phyloP scores from a whole-genome alignment of 2,888 invertebrate species.

The Microctonus hyperodae region DNA sequence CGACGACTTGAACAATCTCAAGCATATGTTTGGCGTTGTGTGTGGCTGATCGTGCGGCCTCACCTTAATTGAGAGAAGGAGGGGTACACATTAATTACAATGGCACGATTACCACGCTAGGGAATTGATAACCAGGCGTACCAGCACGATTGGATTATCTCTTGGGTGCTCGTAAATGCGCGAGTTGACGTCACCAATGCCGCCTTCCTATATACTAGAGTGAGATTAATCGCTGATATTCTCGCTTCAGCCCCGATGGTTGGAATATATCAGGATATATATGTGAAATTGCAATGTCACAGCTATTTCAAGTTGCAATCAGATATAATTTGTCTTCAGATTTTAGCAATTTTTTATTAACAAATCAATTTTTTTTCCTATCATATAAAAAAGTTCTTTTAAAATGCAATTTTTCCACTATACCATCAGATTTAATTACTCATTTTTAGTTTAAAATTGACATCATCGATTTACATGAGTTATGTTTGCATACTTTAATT shows the following conservation, averaged over 20 bases:
- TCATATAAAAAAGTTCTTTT: too few relatives aligned
- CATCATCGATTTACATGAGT: too few relatives aligned
- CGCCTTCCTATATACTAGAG: conserved; percentile 4
- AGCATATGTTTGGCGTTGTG: not conserved
- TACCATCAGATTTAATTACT: too few relatives aligned
- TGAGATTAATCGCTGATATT: conserved; percentile 19
- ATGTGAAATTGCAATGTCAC: conserved; percentile 13
- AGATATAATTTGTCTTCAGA: not conserved
- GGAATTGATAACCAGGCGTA: conserved; percentile 47
- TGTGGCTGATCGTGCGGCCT: conserved; percentile 4
- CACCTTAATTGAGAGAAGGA: conserved; percentile 47
- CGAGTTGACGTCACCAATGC: conserved; percentile 13
- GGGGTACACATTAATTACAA: conserved; percentile 50
- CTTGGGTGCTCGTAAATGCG: conserved; percentile 9
- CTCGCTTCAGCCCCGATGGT: conserved; percentile 10
- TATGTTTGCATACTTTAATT: too few relatives aligned
- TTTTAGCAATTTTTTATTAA: not conserved
- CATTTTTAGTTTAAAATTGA: too few relatives aligned
- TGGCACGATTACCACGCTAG: conserved; percentile 48
- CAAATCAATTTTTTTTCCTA: not conserved
- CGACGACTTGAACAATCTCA: not conserved
- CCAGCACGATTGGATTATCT: conserved; percentile 32
- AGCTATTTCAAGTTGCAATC: not conserved
- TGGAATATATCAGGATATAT: conserved; percentile 14
- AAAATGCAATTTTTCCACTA: too few relatives aligned